Evolutionary conservation across 2,797 vertebrate genomes (phyloP), one percentile per base, ranked within the genome.

Genomic region (Coregonus ussuriensis): DNA sequence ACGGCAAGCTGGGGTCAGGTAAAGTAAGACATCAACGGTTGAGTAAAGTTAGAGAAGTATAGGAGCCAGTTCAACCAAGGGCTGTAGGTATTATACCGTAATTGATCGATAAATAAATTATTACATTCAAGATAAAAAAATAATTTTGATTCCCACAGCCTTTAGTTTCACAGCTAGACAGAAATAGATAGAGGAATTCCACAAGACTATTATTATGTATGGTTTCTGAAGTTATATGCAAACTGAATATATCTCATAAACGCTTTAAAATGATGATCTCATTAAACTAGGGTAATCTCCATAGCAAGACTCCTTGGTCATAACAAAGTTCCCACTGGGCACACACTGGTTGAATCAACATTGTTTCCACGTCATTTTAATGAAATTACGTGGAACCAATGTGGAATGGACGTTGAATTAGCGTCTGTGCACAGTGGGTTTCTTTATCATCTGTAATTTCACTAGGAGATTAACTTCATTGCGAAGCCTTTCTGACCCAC

Each of bases 101-200:
- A 52, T 31, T 15, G 21, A 14, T 25, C 11, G 25, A 29, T 11
- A 54, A 29, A 71, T 25, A 29, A 9, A 1, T 53, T 7, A 72
- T 31, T 2, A 9, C 3, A 51, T 53, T 29, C 5, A 21, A 11
- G 18, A 33, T 33, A 54, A 16, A 31, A 53, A 31, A 54, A 31
- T 1, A n/a, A 47, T 71, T 89, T 90, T 91, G 91, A 91, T 89
- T 92, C 92, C 93, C 90, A 93, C 87, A 95, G 93, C 87, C 86
- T 93, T 93, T 94, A 90, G 82, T 94, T 94, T 89, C 87, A 88
- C 75, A 85, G 84, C 86, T 87, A 82, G 79, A 89, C 91, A 88
- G 84, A 83, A 75, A 74, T 75, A 83, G 85, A 74, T 75, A 74
- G 75, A 83, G 88, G 87, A 96, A 94, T 96, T 97, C 94, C 96